A percentile compares a stretch with the other conserved stretches of the same genome.
Conservation (phyloP, 2,113 vertebrate genomes). For the Tenrec ecaudatus region DNA sequence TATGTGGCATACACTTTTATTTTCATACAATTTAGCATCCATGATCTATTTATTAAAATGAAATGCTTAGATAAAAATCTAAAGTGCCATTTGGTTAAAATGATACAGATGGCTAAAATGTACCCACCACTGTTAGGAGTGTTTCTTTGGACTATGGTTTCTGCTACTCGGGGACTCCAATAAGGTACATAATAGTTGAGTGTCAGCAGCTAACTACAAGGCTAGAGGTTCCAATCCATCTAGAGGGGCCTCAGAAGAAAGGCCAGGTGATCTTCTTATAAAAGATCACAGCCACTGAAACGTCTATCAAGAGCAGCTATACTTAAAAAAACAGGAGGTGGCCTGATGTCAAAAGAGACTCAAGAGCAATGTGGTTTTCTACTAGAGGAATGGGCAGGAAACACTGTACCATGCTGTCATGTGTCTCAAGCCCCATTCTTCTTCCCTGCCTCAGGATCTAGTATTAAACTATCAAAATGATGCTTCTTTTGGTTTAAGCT, state of each 20-base stretch:
- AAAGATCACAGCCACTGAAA: neutral
- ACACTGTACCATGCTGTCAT: conserved; percentile 25
- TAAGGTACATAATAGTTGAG: neutral
- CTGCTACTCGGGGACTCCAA: neutral
- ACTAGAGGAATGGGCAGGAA: conserved; percentile 46
- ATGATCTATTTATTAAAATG: conserved; percentile 78
- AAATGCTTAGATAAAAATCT: conserved; percentile 83
- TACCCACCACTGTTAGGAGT: conserved; percentile 64
- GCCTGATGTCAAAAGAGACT: neutral
- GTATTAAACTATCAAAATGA: conserved; percentile 70
- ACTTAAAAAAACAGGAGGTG: neutral
- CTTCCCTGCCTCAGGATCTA: neutral
- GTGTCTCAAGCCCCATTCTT: conserved; percentile 22
- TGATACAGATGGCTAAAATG: conserved; percentile 52
- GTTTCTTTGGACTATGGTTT: conserved; percentile 43
- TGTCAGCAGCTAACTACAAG: neutral
- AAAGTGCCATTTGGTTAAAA: conserved; percentile 71
- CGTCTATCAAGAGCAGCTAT: neutral
- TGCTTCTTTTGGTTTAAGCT: conserved; percentile 69
- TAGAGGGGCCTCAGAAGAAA: neutral
- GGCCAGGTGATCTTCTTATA: neutral
- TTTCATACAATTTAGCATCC: conserved; percentile 84
- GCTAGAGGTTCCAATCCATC: neutral
- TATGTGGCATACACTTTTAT: conserved; percentile 85
- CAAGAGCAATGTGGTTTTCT: neutral